Evolutionary conservation across 2,113 vertebrate genomes (phyloP).

Genomic region (Gymnarchus niloticus): DNA sequence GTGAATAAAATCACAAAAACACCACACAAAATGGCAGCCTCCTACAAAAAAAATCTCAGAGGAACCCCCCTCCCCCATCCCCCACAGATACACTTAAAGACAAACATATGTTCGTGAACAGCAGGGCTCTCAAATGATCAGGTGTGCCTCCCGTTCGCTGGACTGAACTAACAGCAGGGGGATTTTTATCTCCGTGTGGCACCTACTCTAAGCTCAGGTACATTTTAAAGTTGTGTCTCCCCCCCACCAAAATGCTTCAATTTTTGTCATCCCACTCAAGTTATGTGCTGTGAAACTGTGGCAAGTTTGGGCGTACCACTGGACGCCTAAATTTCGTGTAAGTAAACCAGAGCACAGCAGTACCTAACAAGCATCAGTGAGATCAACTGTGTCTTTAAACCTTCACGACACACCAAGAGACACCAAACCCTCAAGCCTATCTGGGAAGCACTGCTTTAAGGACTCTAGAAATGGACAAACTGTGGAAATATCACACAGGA

Average conservation of each 20-base stretch:
- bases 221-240: background rate
- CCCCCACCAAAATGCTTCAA: background rate
- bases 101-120: slow-evolving; percentile 1
- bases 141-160: background rate
- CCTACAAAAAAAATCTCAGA: too few species aligned
- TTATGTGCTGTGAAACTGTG: background rate
- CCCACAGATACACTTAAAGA: background rate
- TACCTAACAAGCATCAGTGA: too few species aligned
- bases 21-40: too few species aligned
- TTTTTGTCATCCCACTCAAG: background rate
- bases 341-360: background rate
- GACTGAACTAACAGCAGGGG: background rate
- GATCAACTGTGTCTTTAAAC: too few species aligned
- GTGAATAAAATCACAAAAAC: slow-evolving; percentile 5
- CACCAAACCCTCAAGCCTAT: background rate
- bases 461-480: background rate
- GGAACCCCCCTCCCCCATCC: background rate
- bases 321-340: background rate
- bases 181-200: background rate
- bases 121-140: background rate
- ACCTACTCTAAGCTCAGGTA: background rate
- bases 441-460: background rate
- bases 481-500: background rate
- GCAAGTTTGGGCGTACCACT: background rate
- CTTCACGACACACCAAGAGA: too few species aligned